Conservation (phyloP, 2,113 vertebrate genomes). For the Cercopithecus mona region DNA sequence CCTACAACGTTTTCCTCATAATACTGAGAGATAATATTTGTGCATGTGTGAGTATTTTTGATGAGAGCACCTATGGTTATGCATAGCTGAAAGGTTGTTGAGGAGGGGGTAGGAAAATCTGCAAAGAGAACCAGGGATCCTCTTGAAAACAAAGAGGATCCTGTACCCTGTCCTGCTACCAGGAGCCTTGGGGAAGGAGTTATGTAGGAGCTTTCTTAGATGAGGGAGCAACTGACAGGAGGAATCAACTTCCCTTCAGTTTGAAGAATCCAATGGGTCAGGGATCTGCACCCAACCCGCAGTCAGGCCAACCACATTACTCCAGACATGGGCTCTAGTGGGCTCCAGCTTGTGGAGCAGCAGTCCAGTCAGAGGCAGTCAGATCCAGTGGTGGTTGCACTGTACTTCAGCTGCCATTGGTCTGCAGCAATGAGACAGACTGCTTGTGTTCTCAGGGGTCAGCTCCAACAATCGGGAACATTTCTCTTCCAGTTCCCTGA, state of each 20-base stretch:
- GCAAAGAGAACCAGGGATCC: not conserved
- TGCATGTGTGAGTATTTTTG: not conserved
- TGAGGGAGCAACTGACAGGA: not conserved
- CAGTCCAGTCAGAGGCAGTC: not conserved
- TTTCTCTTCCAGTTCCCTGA: not conserved
- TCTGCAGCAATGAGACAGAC: not conserved
- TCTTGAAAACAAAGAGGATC: not conserved
- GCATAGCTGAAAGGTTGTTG: not conserved
- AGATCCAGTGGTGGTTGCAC: accelerated
- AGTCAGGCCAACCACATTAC: not conserved
- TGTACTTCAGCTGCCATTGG: not conserved
- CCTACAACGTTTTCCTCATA: not conserved
- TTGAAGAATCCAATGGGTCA: not conserved
- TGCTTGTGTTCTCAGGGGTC: not conserved
- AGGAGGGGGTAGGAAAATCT: not conserved
- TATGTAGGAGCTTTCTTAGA: not conserved
- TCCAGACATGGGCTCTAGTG: not conserved
- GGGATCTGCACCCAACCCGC: not conserved
- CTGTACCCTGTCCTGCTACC: not conserved
- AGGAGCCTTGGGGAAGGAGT: not conserved
- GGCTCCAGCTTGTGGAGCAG: not conserved
- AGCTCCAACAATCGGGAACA: not conserved
- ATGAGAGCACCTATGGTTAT: not conserved
- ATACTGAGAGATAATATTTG: not conserved
- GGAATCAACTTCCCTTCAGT: not conserved